Conservation (phyloP, 2,113 vertebrate genomes). For the Climacteris rufus region DNA sequence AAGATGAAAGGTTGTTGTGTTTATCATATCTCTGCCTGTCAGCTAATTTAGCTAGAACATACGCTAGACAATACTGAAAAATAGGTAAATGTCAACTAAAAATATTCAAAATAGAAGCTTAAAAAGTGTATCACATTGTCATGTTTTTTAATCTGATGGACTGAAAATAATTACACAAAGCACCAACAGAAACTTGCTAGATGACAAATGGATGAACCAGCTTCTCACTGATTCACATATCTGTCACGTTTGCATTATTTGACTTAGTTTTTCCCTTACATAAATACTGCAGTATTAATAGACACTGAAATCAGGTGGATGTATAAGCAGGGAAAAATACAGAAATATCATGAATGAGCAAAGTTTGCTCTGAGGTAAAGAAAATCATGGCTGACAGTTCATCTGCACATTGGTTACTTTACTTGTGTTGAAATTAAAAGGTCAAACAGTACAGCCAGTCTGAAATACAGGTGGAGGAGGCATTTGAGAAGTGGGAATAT, state of each 20-base stretch:
- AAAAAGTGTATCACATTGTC: background rate
- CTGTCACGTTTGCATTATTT: background rate
- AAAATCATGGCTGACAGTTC: background rate
- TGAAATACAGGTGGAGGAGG: background rate
- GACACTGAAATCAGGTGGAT: background rate
- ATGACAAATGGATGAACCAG: background rate
- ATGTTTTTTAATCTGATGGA: background rate
- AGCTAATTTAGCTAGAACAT: constrained; percentile 8
- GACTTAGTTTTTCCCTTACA: background rate
- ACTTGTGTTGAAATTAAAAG: background rate
- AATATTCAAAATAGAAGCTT: background rate
- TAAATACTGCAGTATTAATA: background rate
- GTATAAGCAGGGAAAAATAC: background rate
- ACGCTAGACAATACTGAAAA: background rate
- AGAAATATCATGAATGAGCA: background rate
- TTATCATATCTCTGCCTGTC: background rate
- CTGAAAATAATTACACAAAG: background rate
- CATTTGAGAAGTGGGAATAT: background rate
- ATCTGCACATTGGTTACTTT: background rate
- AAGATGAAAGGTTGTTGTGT: constrained; percentile 6
- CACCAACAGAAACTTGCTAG: background rate
- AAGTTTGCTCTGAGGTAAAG: background rate
- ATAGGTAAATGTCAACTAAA: background rate
- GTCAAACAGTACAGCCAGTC: background rate
- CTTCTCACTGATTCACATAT: background rate